A percentile compares a stretch with the other conserved stretches of the same genome.
These are phyloP conservation scores for Capromys pilorides DNA, from an alignment of 2,797 vertebrate species.

Conservation along the genomic window DNA sequence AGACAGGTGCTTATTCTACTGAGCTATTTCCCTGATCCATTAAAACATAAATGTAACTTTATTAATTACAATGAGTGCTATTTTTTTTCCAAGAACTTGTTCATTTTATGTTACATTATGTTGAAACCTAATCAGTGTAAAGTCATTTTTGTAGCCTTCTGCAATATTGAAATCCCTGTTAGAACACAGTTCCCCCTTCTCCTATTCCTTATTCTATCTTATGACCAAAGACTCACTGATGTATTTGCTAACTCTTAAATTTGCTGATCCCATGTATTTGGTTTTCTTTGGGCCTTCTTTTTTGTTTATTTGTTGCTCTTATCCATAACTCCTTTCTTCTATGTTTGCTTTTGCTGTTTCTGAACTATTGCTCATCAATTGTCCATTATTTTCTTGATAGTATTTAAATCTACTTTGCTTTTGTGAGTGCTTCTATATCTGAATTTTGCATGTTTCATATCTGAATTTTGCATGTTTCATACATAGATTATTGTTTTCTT, in stretches of 20 bases:
- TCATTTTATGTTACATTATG: neutral
- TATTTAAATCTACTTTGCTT: neutral
- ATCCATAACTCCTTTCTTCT: neutral
- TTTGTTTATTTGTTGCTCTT: neutral
- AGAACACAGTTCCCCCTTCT: neutral
- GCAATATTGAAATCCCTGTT: neutral
- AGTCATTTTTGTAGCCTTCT: neutral
- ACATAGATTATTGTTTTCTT: neutral
- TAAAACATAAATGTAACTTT: neutral
- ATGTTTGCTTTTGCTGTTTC: neutral
- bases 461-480: neutral
- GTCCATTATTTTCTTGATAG: neutral
- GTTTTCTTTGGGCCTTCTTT: neutral
- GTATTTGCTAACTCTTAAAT: neutral
- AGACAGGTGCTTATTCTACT: no score
- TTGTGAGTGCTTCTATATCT: neutral
- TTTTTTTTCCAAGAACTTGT: neutral
- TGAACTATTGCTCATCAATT: neutral
- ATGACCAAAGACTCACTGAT: neutral
- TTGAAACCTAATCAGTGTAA: neutral
- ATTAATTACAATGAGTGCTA: neutral
- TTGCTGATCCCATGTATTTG: neutral
- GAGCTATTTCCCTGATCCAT: no score
- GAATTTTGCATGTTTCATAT: neutral
- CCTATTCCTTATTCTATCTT: neutral